Conservation (phyloP, 2,888 invertebrate species). For the Thalpophila matura region DNA sequence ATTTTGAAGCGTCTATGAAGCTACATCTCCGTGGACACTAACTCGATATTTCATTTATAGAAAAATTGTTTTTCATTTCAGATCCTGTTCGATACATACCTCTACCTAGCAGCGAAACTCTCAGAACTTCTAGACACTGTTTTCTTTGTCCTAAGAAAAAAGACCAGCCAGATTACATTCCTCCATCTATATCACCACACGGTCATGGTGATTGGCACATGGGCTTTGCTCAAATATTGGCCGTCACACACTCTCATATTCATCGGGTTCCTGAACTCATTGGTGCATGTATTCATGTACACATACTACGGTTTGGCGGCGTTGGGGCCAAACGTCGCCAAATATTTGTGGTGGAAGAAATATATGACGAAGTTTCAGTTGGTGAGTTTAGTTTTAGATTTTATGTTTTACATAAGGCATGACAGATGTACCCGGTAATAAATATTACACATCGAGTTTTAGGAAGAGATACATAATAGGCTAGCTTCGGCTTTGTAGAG, state of each 20-base stretch:
- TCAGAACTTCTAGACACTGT: conserved; percentile 95
- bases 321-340: conserved; percentile 93
- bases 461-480: too few species aligned
- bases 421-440: too few species aligned
- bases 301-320: conserved; percentile 94
- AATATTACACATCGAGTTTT: too few species aligned
- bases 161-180: conserved; percentile 94
- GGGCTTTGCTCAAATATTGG: conserved; percentile 94
- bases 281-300: conserved; percentile 96
- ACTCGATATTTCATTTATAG: not conserved
- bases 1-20: too few species aligned
- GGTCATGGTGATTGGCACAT: conserved; percentile 93
- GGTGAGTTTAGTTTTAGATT: conserved; percentile 84
- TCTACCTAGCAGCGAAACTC: conserved; percentile 94
- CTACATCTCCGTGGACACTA: too few species aligned
- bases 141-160: conserved; percentile 96
- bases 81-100: conserved; percentile 89
- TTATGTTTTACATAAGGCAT: too few species aligned
- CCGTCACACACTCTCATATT: conserved; percentile 94
- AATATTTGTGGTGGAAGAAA: conserved; percentile 96
- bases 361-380: conserved; percentile 95
- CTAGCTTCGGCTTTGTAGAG: too few species aligned
- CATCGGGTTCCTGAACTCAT: conserved; percentile 93
- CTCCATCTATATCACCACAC: conserved; percentile 97
- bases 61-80: conserved; percentile 71